Evolutionary conservation across 2,797 vertebrate species (phyloP).

Genomic region (Labeo calbasu): DNA sequence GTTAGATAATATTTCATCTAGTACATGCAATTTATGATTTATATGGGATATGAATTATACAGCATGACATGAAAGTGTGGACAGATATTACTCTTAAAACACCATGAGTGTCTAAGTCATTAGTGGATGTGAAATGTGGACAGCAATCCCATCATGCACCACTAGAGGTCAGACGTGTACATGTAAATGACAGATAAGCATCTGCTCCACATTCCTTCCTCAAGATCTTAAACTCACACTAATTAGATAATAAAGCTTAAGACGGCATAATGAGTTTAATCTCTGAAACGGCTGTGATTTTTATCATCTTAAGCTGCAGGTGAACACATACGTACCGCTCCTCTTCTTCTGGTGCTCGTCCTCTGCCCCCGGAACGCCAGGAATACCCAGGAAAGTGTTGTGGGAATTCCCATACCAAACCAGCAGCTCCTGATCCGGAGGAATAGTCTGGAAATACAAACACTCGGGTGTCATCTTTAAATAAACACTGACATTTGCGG

Average conservation of each 20-base stretch:
- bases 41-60: not conserved
- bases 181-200: not conserved
- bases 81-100: not conserved
- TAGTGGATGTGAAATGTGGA: not conserved
- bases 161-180: slow-evolving; percentile 27
- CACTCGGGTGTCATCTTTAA: not conserved
- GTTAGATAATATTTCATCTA: not conserved
- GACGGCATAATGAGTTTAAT: slow-evolving; percentile 10
- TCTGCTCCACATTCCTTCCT: slow-evolving; percentile 10
- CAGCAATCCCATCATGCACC: slow-evolving; percentile 6
- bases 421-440: slow-evolving; percentile 94
- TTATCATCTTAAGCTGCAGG: slow-evolving; percentile 17
- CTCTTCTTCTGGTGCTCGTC: slow-evolving; percentile 91
- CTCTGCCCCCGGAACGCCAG: slow-evolving; percentile 88
- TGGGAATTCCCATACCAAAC: slow-evolving; percentile 98
- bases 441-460: slow-evolving; percentile 84
- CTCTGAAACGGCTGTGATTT: not conserved
- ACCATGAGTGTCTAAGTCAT: not conserved
- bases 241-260: slow-evolving; percentile 4
- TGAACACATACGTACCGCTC: slow-evolving; percentile 77
- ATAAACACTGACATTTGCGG: not conserved
- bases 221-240: slow-evolving; percentile 11
- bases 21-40: not conserved
- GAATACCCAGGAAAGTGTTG: slow-evolving; percentile 95
- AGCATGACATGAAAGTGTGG: not conserved